Percentiles rank a stretch among this genome's conserved stretches.
phyloP scores from a whole-genome alignment of 1,140 invertebrate species.

The Drosophila ogumai region DNA sequence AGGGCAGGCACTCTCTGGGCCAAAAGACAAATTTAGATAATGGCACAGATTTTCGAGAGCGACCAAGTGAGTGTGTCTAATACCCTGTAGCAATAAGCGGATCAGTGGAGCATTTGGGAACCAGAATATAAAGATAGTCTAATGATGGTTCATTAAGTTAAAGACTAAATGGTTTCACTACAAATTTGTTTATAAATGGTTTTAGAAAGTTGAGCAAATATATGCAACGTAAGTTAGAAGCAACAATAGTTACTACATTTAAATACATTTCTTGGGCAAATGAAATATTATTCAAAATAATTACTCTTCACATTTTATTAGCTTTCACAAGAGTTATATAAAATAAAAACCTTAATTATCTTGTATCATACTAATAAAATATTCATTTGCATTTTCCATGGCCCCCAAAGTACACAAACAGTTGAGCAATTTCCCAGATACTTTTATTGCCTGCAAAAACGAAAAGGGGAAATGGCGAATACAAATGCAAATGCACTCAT shows the following conservation, averaged over 20 bases:
- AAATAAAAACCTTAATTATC: conserved; percentile 6
- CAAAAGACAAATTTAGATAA: conserved; percentile 70
- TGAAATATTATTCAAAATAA: neutral
- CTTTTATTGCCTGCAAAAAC: conserved; percentile 14
- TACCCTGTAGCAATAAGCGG: conserved; percentile 43
- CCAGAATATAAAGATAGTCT: conserved; percentile 19
- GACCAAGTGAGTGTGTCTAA: conserved; percentile 28
- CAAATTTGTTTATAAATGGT: neutral
- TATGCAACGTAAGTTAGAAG: neutral
- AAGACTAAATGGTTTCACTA: neutral
- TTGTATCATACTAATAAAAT: conserved; percentile 14
- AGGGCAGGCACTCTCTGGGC: conserved; percentile 58
- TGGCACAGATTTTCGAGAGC: conserved; percentile 64
- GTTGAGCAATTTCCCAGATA: conserved; percentile 13
- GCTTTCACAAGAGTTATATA: conserved; percentile 5
- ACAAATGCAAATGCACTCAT: conserved; percentile 66
- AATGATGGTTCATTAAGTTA: conserved; percentile 16
- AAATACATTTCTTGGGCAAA: neutral
- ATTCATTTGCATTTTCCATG: conserved; percentile 21
- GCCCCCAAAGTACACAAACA: conserved; percentile 15
- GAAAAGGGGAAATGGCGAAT: conserved; percentile 53
- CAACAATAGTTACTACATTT: neutral
- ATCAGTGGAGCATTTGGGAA: conserved; percentile 6
- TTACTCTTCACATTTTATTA: neutral
- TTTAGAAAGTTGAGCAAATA: conserved; percentile 28